Percentiles rank a stretch among this genome's conserved stretches.
These are phyloP conservation scores for Tychaedon coryphoeus DNA, from an alignment of 2,113 vertebrate genomes.

Conservation along the genomic window DNA sequence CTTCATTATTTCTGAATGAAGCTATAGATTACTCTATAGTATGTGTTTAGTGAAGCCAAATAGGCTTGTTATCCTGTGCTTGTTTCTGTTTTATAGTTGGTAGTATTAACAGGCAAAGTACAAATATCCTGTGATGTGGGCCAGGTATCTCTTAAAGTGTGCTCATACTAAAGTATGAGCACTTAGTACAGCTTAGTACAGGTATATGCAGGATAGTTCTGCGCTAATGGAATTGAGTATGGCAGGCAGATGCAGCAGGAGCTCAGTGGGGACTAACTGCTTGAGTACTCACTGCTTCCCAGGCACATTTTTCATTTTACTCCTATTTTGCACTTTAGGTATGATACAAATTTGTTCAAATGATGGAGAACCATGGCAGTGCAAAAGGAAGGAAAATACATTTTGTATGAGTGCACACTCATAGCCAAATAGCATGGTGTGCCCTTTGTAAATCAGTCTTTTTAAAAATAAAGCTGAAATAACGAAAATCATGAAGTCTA, in stretches of 20 bases:
- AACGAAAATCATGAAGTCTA: not conserved
- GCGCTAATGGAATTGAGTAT: rapidly evolving
- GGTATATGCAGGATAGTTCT: not conserved
- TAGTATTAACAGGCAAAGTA: not conserved
- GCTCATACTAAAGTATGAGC: not conserved
- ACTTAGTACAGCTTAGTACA: not conserved
- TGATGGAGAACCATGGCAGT: not conserved
- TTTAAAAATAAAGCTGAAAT: not conserved
- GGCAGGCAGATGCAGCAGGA: not conserved
- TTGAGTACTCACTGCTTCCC: not conserved
- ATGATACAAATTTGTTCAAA: not conserved
- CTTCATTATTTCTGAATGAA: not conserved
- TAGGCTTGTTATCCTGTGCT: not conserved
- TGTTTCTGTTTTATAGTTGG: not conserved
- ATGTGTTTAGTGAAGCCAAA: not conserved
- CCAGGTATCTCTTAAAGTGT: not conserved
- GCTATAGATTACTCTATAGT: not conserved
- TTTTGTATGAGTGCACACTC: not conserved
- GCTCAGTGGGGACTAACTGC: not conserved
- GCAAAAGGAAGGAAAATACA: not conserved
- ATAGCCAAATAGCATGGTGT: not conserved
- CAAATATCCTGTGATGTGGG: not conserved
- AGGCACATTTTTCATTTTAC: not conserved
- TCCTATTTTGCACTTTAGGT: not conserved
- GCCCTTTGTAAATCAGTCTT: not conserved